Base-by-base conservation (phyloP, 92 coral and sea anemone genomes). In the Scolanthus callimorphus region DNA sequence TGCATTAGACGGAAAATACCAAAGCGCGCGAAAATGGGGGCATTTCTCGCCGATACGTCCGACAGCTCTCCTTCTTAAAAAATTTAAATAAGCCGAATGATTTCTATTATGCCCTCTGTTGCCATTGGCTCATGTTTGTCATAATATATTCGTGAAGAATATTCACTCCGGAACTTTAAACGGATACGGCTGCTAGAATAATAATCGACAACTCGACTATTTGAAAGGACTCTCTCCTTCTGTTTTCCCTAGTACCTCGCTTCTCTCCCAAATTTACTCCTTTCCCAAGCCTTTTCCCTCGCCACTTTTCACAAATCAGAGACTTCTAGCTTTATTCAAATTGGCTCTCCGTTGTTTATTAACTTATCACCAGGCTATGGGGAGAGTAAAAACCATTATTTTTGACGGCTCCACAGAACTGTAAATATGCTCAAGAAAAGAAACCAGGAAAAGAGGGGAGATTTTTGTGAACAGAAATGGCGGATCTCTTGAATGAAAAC, bases 151-250 rank as follows among this genome's bases (percentile, higher is more conserved):
- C 80, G 78, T 51, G 21, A 70, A 83, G 76, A 49, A 73, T 70
- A 82, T 83, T 75, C 78, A 83, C 78, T 78, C 96, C 96, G 96
- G 96, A 88, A 88, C 90, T 84, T 45, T 52, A 55, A 88, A 81
- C 96, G 96, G 96, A 88, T 78, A 77, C 96, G 82, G 83, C 69
- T 75, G 89, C 83, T 78, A 54, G 86, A 38, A 63, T 61, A 60
- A 76, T 76, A 69, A 82, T 68, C 4, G 19, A 4, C 22, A 21
- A 21, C 31, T 54, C 73, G 80, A 80, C 72, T 44, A 59, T 80
- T 67, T 80, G 69, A 80, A 80, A 73, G 84, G 74, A 60, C 49
- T 46, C 51, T 58, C 55, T 66, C 69, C 53, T 55, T 69, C 44
- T 60, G n/a, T n/a, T n/a, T n/a, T n/a, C 54, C 34, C 4, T 25